Evolutionary conservation across 1,140 invertebrate genomes (phyloP).

Genomic region (Orius laevigatus): DNA sequence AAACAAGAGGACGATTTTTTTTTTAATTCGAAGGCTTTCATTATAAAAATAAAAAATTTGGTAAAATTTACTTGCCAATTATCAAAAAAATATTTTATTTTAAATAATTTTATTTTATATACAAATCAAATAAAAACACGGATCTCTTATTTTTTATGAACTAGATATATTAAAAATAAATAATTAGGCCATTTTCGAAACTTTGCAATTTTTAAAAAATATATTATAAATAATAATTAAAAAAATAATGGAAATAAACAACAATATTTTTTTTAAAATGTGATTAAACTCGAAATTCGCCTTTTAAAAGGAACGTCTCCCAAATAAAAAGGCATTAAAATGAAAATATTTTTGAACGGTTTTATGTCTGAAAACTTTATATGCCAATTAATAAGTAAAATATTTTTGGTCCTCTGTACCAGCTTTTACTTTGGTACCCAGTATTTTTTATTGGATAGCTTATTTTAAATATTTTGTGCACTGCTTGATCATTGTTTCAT

Average conservation of each 20-base stretch:
- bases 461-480: conserved; percentile 1
- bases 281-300: not conserved
- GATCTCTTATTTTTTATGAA: too few relatives aligned
- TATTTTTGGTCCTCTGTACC: conserved; percentile 11
- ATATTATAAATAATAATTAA: not conserved
- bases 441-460: not conserved
- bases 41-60: too few relatives aligned
- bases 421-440: conserved; percentile 7
- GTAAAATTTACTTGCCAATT: too few relatives aligned
- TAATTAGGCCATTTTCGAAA: conserved; percentile 1
- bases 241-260: not conserved
- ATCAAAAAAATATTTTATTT: too few relatives aligned
- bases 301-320: too few relatives aligned
- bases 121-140: too few relatives aligned
- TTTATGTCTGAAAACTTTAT: not conserved
- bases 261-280: conserved; percentile 1
- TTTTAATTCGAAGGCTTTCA: too few relatives aligned
- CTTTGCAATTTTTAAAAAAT: not conserved
- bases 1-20: too few relatives aligned
- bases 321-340: not conserved
- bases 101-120: too few relatives aligned
- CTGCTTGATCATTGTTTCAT: not conserved
- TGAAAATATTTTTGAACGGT: not conserved
- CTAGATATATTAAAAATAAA: too few relatives aligned
- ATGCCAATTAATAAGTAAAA: not conserved